phyloP scores from a whole-genome alignment of 2,113 vertebrate genomes.

The Apistogramma diplotaenia region DNA sequence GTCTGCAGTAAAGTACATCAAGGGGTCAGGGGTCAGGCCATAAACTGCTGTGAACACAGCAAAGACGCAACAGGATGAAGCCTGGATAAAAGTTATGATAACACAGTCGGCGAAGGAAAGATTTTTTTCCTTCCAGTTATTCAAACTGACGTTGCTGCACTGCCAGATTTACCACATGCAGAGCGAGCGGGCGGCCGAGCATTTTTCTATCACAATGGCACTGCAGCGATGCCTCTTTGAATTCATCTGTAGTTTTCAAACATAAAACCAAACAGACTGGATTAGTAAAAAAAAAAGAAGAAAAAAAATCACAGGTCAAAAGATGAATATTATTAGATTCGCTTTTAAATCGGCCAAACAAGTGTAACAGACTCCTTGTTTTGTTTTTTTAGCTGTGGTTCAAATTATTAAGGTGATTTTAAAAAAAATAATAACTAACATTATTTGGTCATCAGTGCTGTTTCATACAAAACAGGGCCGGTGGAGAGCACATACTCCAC shows the following conservation, averaged over 20 bases:
- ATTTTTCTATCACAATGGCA: background rate
- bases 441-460: too few species aligned
- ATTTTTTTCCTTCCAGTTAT: conserved; percentile 8
- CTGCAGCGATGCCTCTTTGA: background rate
- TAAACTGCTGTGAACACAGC: conserved; percentile 44
- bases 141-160: background rate
- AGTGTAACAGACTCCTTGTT: background rate
- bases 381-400: too few species aligned
- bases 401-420: too few species aligned
- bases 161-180: background rate
- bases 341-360: too few species aligned
- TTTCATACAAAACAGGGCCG: too few species aligned
- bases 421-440: too few species aligned
- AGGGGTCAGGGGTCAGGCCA: conserved; percentile 47
- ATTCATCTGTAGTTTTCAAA: background rate
- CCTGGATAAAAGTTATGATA: conserved; percentile 39
- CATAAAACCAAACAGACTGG: background rate
- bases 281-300: background rate
- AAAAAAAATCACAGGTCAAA: background rate
- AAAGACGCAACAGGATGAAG: conserved; percentile 17
- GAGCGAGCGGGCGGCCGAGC: background rate
- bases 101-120: conserved; percentile 23
- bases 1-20: conserved; percentile 35
- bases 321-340: too few species aligned
- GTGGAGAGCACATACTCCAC: too few species aligned